Conservation (phyloP, 1,140 invertebrate species). For the Holcopasites calliopsidis region DNA sequence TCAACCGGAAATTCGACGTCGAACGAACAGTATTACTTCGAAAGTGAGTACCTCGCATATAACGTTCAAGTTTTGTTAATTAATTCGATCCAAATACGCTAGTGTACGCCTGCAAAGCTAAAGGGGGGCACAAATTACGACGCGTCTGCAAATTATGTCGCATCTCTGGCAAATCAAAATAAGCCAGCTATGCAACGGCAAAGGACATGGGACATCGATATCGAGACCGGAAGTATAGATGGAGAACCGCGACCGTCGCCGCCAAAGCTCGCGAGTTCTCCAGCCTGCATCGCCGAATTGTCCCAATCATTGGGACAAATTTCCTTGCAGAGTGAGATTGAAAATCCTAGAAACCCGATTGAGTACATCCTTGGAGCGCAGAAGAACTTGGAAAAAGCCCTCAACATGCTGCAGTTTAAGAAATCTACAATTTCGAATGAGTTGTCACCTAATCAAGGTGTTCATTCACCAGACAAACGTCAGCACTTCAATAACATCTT, state of each 20-base stretch:
- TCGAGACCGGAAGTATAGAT: not conserved
- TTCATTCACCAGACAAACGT: not conserved
- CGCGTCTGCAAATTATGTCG: too few species aligned
- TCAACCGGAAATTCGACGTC: slow-evolving; percentile 16
- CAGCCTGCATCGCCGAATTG: not conserved
- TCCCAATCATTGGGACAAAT: slow-evolving; percentile 13
- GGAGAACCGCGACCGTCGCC: slow-evolving; percentile 2
- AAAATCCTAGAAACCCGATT: not conserved
- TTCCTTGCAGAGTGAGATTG: not conserved
- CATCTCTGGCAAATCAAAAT: not conserved
- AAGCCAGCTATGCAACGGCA: slow-evolving; percentile 7
- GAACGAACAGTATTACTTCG: not conserved
- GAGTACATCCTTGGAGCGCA: slow-evolving; percentile 18
- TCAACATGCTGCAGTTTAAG: not conserved
- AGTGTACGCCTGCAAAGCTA: not conserved
- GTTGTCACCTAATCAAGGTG: not conserved
- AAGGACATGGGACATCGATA: slow-evolving; percentile 27
- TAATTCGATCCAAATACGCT: not conserved
- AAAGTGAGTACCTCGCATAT: not conserved
- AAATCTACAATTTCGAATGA: not conserved
- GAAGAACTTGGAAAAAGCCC: slow-evolving; percentile 16
- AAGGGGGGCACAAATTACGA: not conserved
- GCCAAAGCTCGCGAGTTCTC: slow-evolving; percentile 19
- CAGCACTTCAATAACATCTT: not conserved
- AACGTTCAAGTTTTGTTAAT: not conserved